phyloP scores from a whole-genome alignment of 2,888 invertebrate species.

The Apamea sordens region DNA sequence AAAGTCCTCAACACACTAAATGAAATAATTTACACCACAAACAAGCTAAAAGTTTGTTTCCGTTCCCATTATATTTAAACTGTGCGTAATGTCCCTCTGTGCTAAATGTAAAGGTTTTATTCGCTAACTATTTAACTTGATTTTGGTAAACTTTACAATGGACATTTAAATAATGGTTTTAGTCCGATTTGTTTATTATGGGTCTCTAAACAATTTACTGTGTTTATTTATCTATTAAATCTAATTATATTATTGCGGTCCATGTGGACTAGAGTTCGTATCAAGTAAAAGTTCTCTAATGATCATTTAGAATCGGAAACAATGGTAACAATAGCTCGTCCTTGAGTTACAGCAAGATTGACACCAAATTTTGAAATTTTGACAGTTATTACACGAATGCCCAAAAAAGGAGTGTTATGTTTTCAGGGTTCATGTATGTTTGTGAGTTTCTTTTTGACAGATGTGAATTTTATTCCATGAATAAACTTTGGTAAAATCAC shows the following conservation, averaged over 20 bases:
- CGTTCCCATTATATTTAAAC: conserved; percentile 23
- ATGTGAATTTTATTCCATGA: not conserved
- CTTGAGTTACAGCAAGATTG: not conserved
- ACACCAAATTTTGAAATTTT: not conserved
- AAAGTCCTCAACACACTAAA: not conserved
- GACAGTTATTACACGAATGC: not conserved
- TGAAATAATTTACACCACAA: not conserved
- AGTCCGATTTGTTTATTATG: conserved; percentile 13
- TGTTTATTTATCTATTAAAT: not conserved
- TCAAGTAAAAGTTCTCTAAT: too few relatives aligned
- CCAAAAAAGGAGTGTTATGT: too few relatives aligned
- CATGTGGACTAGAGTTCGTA: not conserved
- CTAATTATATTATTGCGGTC: too few relatives aligned
- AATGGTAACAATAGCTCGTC: not conserved
- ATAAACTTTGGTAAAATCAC: not conserved
- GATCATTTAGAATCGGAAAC: not conserved
- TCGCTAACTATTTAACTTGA: conserved; percentile 26
- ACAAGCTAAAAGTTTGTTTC: conserved; percentile 16
- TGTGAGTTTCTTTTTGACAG: not conserved
- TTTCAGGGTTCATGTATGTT: too few relatives aligned
- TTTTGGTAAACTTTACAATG: conserved; percentile 30
- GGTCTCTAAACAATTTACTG: not conserved
- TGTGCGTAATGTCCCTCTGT: conserved; percentile 21
- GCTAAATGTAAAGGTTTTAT: conserved; percentile 26
- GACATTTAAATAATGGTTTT: conserved; percentile 18